A percentile compares a stretch with the other conserved stretches of the same genome.
Conservation (phyloP, 2,113 vertebrate genomes). For the Percopsis transmontana region DNA sequence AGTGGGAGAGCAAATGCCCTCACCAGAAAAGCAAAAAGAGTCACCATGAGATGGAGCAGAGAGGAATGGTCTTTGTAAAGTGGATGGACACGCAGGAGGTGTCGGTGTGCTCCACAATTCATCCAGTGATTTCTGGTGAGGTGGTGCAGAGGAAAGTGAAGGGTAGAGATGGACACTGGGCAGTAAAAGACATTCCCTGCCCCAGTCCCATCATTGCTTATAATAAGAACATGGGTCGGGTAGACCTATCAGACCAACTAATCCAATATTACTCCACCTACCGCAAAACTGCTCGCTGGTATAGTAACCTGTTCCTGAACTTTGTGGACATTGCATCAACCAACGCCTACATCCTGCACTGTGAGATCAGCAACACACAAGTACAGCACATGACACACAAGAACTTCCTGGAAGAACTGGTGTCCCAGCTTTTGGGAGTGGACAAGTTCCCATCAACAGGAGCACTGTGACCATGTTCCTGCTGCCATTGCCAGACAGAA, state of each 20-base stretch:
- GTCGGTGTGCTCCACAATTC: slow-evolving; percentile 30
- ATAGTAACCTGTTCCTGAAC: background rate
- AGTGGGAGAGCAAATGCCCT: slow-evolving; percentile 1
- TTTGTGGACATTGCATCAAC: slow-evolving; percentile 1
- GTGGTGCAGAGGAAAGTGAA: slow-evolving; percentile 18
- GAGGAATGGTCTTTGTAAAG: slow-evolving; percentile 42
- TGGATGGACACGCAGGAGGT: slow-evolving; percentile 35
- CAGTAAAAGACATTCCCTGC: background rate
- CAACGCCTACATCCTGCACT: slow-evolving; percentile 4
- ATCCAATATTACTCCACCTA: slow-evolving; percentile 12
- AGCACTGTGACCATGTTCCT: too few relatives aligned
- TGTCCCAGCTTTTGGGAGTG: background rate
- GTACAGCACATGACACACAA: slow-evolving; percentile 1
- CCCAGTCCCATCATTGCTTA: slow-evolving; percentile 13
- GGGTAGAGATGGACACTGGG: slow-evolving; percentile 1
- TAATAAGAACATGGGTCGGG: slow-evolving; percentile 8
- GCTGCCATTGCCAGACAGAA: too few relatives aligned
- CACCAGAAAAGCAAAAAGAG: background rate
- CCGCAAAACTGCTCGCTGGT: background rate
- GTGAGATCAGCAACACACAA: background rate
- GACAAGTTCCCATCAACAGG: too few relatives aligned
- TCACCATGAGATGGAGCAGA: slow-evolving; percentile 30
- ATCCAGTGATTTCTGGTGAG: slow-evolving; percentile 6
- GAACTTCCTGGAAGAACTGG: background rate
- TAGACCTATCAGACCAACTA: slow-evolving; percentile 3